phyloP scores from a whole-genome alignment of 2,113 vertebrate species.

The Acrocephalus kingi region DNA sequence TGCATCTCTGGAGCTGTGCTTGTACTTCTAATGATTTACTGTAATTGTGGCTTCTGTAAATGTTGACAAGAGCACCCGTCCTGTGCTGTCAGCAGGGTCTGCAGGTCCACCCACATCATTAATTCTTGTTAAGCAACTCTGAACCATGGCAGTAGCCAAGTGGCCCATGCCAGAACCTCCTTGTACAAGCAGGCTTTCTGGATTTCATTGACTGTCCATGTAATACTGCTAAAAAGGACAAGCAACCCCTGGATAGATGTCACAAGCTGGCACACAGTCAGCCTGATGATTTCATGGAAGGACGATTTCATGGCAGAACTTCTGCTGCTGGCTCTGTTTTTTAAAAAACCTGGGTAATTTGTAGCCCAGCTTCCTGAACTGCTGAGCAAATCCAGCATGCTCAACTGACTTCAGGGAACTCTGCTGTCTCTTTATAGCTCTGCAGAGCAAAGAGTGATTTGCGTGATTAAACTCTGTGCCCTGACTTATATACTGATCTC shows the following conservation, averaged over 20 bases:
- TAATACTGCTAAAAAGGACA: neutral
- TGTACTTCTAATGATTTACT: neutral
- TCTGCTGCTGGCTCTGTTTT: neutral
- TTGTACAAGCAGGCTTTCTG: neutral
- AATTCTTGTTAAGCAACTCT: neutral
- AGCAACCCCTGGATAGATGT: neutral
- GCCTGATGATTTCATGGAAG: neutral
- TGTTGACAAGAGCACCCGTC: neutral
- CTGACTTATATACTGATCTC: conserved; percentile 1
- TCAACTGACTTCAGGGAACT: neutral
- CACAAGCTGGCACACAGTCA: neutral
- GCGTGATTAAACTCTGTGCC: neutral
- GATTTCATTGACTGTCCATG: neutral
- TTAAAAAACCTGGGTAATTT: neutral
- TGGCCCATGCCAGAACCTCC: neutral
- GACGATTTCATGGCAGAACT: neutral
- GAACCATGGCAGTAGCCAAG: neutral
- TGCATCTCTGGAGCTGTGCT: neutral
- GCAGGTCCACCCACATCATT: neutral
- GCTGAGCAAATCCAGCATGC: neutral
- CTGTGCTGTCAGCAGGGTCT: neutral
- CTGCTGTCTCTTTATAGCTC: conserved; percentile 14
- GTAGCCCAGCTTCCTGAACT: neutral
- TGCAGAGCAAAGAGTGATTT: neutral
- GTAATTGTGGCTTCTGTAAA: neutral